phyloP scores from a whole-genome alignment of 2,888 invertebrate species.

The Drosophila merina region DNA sequence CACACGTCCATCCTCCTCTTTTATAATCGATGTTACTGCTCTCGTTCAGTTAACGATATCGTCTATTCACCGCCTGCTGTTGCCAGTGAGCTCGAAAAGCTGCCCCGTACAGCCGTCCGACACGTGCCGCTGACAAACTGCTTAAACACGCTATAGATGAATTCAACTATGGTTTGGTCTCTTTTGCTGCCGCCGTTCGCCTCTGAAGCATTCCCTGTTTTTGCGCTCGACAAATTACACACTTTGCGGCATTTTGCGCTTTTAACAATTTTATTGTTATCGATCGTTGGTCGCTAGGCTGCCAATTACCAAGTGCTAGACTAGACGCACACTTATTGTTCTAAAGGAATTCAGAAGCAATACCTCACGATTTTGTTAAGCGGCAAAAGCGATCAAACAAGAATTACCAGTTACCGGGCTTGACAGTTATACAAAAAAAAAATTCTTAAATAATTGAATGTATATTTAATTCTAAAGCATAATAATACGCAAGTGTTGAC shows the following conservation, averaged over 20 bases:
- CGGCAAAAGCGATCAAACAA: too few relatives aligned
- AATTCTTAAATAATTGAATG: too few relatives aligned
- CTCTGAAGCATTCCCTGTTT: constrained; percentile 8
- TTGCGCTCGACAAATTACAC: constrained; percentile 67
- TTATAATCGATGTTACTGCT: constrained; percentile 33
- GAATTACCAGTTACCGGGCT: too few relatives aligned
- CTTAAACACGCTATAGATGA: constrained; percentile 76
- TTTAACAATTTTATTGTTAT: constrained; percentile 78
- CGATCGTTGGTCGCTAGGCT: constrained; percentile 73
- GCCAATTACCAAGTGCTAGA: constrained; percentile 69
- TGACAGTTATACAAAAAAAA: too few relatives aligned
- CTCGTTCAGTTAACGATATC: constrained; percentile 10
- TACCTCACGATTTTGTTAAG: constrained; percentile 9
- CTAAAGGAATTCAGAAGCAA: neutral
- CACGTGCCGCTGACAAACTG: constrained; percentile 77
- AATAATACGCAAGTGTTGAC: too few relatives aligned
- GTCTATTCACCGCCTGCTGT: constrained; percentile 64
- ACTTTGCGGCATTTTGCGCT: constrained; percentile 79
- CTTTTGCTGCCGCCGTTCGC: constrained; percentile 22
- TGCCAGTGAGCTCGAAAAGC: constrained; percentile 70
- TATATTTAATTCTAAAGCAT: too few relatives aligned
- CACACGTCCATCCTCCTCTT: constrained; percentile 48
- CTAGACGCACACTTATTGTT: constrained; percentile 53
- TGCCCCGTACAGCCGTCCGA: constrained; percentile 57
- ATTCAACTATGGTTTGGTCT: constrained; percentile 66